Evolutionary conservation across 2,888 invertebrate species (phyloP).

Genomic region (Metalampra italica): DNA sequence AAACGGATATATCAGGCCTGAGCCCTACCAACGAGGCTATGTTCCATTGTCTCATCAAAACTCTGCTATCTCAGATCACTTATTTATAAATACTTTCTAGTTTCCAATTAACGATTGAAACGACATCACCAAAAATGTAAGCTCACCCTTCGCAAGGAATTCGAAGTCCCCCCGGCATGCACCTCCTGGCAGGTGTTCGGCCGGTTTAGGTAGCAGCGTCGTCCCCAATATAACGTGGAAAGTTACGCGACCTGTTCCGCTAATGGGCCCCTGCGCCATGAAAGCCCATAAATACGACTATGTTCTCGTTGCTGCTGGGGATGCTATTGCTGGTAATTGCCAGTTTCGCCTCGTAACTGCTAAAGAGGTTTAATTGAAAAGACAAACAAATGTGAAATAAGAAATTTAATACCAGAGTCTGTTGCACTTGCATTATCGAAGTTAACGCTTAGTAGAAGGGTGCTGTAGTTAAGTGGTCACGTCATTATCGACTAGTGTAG

Average conservation of each 20-base stretch:
- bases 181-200: slow-evolving; percentile 48
- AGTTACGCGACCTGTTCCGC: slow-evolving; percentile 49
- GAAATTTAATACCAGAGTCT: background rate
- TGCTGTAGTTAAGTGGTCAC: background rate
- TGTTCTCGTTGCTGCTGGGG: background rate
- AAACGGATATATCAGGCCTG: no score
- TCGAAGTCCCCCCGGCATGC: slow-evolving; percentile 28
- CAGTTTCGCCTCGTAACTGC: slow-evolving; percentile 1
- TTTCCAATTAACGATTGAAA: slow-evolving; percentile 1
- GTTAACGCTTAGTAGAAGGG: background rate
- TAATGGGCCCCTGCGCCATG: slow-evolving; percentile 27
- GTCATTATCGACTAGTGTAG: background rate
- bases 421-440: background rate
- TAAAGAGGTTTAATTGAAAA: background rate
- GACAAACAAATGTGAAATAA: background rate
- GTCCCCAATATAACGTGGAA: slow-evolving; percentile 41
- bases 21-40: no score
- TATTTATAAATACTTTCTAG: background rate
- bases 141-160: slow-evolving; percentile 34
- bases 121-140: slow-evolving; percentile 17
- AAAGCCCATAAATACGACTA: slow-evolving; percentile 2
- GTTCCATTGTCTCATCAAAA: no score
- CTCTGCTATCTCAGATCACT: background rate
- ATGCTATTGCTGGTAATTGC: background rate
- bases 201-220: slow-evolving; percentile 41